Conservation (phyloP, 2,888 invertebrate species). For the Cryptus armator region DNA sequence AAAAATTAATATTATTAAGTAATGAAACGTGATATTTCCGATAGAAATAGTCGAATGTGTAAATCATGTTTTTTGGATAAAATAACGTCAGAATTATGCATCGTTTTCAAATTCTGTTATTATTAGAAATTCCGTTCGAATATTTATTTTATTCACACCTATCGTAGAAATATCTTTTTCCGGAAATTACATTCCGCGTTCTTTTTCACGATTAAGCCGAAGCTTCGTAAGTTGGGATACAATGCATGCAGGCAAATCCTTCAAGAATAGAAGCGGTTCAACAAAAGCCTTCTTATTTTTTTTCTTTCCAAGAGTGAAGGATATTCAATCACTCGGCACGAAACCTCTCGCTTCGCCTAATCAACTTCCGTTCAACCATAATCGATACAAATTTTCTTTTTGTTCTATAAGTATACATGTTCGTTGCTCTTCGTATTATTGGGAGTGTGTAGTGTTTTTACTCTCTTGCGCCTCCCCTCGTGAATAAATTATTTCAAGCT, state of each 20-base stretch:
- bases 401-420: slow-evolving; percentile 13
- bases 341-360: slow-evolving; percentile 55
- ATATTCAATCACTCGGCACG: slow-evolving; percentile 64
- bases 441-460: slow-evolving; percentile 6
- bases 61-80: not conserved
- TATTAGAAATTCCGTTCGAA: slow-evolving; percentile 6
- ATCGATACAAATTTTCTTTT: slow-evolving; percentile 47
- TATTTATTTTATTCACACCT: not conserved
- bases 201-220: not conserved
- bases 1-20: too few species aligned
- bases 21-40: not conserved
- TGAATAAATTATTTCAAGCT: slow-evolving; percentile 41
- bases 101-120: not conserved
- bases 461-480: not conserved
- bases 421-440: slow-evolving; percentile 1
- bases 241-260: slow-evolving; percentile 27
- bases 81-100: not conserved
- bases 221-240: slow-evolving; percentile 3
- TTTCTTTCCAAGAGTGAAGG: slow-evolving; percentile 35
- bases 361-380: slow-evolving; percentile 52
- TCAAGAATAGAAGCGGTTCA: slow-evolving; percentile 1
- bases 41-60: not conserved
- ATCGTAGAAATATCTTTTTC: slow-evolving; percentile 7
- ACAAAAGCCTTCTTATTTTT: slow-evolving; percentile 29
- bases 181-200: slow-evolving; percentile 18